phyloP scores from a whole-genome alignment of 2,888 invertebrate species.

The Sacculina carcini region DNA sequence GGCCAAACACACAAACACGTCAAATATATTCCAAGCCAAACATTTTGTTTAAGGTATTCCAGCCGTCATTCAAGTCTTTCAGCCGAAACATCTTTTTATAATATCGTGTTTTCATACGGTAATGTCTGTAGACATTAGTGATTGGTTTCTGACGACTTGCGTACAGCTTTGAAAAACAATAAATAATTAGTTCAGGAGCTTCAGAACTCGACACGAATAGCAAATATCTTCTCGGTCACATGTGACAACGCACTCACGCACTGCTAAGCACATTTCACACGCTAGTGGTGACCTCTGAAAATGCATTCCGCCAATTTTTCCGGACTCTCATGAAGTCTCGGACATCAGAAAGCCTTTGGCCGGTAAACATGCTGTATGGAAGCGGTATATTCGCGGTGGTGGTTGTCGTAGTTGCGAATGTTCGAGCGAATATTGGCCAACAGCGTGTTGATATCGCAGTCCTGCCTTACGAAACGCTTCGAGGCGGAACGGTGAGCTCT shows the following conservation, averaged over 20 bases:
- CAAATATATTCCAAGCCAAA: slow-evolving; percentile 1
- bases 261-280: too few relatives aligned
- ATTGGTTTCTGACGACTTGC: too few relatives aligned
- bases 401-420: background rate
- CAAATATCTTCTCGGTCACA: too few relatives aligned
- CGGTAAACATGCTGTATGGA: background rate
- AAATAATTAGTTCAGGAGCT: too few relatives aligned
- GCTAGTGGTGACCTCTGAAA: too few relatives aligned
- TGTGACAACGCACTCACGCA: too few relatives aligned
- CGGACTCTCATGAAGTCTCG: too few relatives aligned
- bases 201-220: too few relatives aligned
- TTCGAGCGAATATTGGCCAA: background rate
- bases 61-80: background rate
- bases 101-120: too few relatives aligned
- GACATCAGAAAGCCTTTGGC: background rate
- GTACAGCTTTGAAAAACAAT: too few relatives aligned
- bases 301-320: too few relatives aligned
- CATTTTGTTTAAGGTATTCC: background rate
- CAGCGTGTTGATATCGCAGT: background rate
- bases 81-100: background rate
- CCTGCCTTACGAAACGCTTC: background rate
- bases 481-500: background rate
- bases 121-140: too few relatives aligned
- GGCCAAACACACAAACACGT: background rate
- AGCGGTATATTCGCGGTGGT: background rate